Evolutionary conservation across 2,888 invertebrate genomes (phyloP).

Genomic region (Suillia variegata): DNA sequence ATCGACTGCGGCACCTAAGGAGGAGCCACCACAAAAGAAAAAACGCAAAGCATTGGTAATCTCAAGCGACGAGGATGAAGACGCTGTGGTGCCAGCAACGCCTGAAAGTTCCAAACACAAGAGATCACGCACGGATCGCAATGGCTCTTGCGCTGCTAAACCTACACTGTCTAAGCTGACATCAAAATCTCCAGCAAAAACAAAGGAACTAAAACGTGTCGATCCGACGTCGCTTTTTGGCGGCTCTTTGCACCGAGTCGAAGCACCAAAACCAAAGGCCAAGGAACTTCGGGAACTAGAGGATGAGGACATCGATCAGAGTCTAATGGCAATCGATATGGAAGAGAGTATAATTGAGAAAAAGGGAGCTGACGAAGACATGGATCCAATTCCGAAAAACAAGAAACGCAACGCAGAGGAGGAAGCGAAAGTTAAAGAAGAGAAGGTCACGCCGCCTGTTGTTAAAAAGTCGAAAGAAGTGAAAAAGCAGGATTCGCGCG

Average conservation of each 20-base stretch:
- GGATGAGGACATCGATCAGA: slow-evolving; percentile 67
- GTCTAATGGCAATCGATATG: slow-evolving; percentile 47
- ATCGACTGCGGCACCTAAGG: slow-evolving; percentile 29
- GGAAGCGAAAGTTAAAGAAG: background rate
- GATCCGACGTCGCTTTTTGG: slow-evolving; percentile 68
- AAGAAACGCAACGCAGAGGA: background rate
- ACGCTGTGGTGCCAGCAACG: slow-evolving; percentile 66
- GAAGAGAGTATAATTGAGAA: slow-evolving; percentile 26
- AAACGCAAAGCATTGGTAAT: slow-evolving; percentile 59
- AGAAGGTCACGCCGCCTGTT: background rate
- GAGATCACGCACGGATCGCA: slow-evolving; percentile 46
- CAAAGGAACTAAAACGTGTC: slow-evolving; percentile 55
- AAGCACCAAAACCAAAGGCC: slow-evolving; percentile 52
- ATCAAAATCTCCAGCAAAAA: slow-evolving; percentile 44
- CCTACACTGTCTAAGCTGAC: slow-evolving; percentile 44
- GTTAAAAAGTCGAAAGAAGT: too few species aligned
- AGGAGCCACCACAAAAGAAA: slow-evolving; percentile 25
- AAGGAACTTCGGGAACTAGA: slow-evolving; percentile 59
- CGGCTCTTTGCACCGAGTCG: slow-evolving; percentile 66
- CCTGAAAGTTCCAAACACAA: slow-evolving; percentile 53
- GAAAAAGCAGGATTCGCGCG: background rate
- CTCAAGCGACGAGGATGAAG: slow-evolving; percentile 66
- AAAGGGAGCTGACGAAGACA: background rate
- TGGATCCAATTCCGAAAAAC: too few species aligned
- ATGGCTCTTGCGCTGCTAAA: slow-evolving; percentile 34